These are phyloP conservation scores for Actias luna DNA, from an alignment of 2,888 invertebrate genomes.

Conservation along the genomic window DNA sequence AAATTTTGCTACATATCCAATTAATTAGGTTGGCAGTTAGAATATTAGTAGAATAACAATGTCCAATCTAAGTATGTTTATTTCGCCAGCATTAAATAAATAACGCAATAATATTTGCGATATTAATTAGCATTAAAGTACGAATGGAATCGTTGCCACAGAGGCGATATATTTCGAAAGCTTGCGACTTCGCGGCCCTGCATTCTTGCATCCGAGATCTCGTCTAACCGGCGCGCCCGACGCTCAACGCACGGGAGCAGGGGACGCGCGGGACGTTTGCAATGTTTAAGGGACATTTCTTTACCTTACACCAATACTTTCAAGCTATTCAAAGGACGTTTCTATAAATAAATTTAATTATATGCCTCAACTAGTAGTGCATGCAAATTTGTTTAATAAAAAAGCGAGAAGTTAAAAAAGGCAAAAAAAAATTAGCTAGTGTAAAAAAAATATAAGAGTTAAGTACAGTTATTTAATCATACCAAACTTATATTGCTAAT, in stretches of 20 bases:
- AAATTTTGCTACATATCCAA: background rate
- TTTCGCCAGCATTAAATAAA: background rate
- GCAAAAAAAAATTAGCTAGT: background rate
- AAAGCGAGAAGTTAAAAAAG: background rate
- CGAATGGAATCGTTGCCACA: conserved; percentile 52
- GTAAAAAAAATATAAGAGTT: no score
- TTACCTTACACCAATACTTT: background rate
- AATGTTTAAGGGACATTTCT: conserved; percentile 18
- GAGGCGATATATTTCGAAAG: conserved; percentile 67
- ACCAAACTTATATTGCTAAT: no score
- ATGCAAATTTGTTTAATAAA: background rate
- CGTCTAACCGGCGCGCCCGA: conserved; percentile 62
- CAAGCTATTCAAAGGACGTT: background rate
- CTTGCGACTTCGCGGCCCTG: conserved; percentile 60
- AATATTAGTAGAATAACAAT: background rate
- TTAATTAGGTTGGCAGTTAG: background rate
- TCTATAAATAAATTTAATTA: background rate
- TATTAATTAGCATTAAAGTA: conserved; percentile 17
- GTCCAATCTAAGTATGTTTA: background rate
- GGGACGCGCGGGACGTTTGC: conserved; percentile 12
- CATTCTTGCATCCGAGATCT: conserved; percentile 73
- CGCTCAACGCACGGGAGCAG: conserved; percentile 30
- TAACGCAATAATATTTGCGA: conserved; percentile 10
- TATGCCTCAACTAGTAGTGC: background rate
- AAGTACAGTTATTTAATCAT: no score